phyloP scores from a whole-genome alignment of 2,888 invertebrate species.

The Andrena bucephala region DNA sequence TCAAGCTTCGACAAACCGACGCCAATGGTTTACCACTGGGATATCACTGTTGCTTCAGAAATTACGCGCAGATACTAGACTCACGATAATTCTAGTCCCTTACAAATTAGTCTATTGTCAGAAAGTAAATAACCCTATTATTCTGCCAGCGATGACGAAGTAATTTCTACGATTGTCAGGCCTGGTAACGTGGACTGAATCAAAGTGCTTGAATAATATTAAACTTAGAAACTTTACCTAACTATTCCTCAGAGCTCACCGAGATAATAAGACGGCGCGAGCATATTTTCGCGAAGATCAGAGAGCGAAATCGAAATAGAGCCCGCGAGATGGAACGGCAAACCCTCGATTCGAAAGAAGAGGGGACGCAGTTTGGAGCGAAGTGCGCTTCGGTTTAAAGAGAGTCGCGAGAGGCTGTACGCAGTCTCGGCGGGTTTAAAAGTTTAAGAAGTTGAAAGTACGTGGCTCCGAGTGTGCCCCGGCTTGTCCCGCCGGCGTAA shows the following conservation, averaged over 20 bases:
- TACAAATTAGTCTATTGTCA: too few relatives aligned
- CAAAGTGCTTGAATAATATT: background rate
- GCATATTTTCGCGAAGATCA: background rate
- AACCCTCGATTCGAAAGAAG: conserved; percentile 28
- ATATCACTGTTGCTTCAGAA: too few relatives aligned
- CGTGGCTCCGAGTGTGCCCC: conserved; percentile 33
- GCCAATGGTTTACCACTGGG: background rate
- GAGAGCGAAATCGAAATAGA: conserved; percentile 14
- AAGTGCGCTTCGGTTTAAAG: conserved; percentile 44
- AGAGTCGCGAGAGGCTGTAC: conserved; percentile 45
- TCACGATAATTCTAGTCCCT: too few relatives aligned
- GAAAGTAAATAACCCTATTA: too few relatives aligned
- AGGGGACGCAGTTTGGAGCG: background rate
- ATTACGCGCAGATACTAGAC: too few relatives aligned
- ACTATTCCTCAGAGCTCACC: background rate
- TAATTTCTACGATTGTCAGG: too few relatives aligned
- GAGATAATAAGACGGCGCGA: background rate
- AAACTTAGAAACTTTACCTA: background rate
- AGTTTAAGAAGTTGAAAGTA: conserved; percentile 68
- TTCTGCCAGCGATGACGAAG: too few relatives aligned
- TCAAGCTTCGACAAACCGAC: background rate
- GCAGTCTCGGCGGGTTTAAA: conserved; percentile 68
- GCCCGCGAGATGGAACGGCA: background rate
- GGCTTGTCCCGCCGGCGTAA: conserved; percentile 68
- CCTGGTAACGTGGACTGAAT: too few relatives aligned